Base-by-base conservation (phyloP, 2,888 invertebrate species). In the Eilema sororculum region DNA sequence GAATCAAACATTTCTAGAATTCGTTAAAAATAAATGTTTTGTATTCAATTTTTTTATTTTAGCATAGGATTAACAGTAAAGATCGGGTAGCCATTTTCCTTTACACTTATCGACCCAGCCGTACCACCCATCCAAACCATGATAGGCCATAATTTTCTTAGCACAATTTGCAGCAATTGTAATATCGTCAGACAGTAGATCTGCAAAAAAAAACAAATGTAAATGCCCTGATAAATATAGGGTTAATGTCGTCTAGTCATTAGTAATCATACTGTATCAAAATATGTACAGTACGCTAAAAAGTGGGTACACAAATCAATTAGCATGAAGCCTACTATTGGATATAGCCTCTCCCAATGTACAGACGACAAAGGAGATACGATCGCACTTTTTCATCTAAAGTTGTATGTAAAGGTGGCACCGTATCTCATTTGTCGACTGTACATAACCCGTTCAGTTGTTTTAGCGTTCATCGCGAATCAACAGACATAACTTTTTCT, bases 111-210 rank as follows among this genome's bases (percentile, higher is more conserved):
- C 87, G 61, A 80, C 85, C 93, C 94, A 94, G 0, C 90, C 94
- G 25, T 89, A 84, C 94, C 94, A 94, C 0, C 92, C 94, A 66
- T 82, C 80, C 78, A 93, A 93, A 0, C 92, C 92, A 64, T 91
- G 91, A 1, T 86, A 78, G 5, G 75, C 77, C 78, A 81, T 91
- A 10, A 94, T 87, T 67, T 80, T 87, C 80, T 90, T 88, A 3
- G 92, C 89, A 72, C 94, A 94, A 6, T 79, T 80, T 0, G 90
- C 81, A 3, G 92, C 91, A 69, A 78, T 75, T 9, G 87, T 84
- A 67, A 93, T 92, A 78, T 93, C 86, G 46, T 91, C 89, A 5
- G 81, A 81, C 4, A 89, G 67, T 9, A 94, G 84, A 75, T 91
- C 94, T 94, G 85, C 24, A 83, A 79, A 69, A 58, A 66, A 67